Evolutionary conservation across 1,140 invertebrate genomes (phyloP), one percentile per base, ranked within the genome.

Genomic region (Drosophila quadrilineata): DNA sequence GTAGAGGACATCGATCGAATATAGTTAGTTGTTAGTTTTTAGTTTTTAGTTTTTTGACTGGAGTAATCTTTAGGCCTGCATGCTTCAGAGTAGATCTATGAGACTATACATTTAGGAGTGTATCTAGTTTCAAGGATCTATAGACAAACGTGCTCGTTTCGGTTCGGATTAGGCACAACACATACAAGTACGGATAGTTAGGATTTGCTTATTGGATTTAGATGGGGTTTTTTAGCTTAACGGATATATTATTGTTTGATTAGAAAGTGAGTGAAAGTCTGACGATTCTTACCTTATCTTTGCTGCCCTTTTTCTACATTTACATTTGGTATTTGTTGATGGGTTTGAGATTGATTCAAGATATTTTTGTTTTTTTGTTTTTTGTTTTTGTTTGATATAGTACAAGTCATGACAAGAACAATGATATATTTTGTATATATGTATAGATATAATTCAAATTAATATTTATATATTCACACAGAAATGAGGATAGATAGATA

Each of bases 301-400:
- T 92, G 91, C 94, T 95, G 91, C 94, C 94, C 91, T 95, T 95
- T 93, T 95, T 95, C 94, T 95, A 92, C 73, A 76, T 76, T 76
- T 33, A 68, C 54, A 70, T 65, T 58, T 75, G 63, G 38, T 72
- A 49, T 75, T 70, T 68, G 65, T 62, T 68, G 59, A 59, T 63
- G 58, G 74, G 77, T 82, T 73, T 65, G 82, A 75, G 76, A 75
- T 79, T 75, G 73, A n/a, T n/a, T n/a, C n/a, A n/a, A n/a, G n/a
- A n/a, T n/a, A n/a, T n/a, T n/a, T n/a, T n/a, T n/a, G n/a, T n/a
- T 72, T 69, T 71, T 70, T 66, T 68, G 73, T 65, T 70, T 73
- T 66, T 70, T 56, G 59, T 57, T 75, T 59, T 68, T 31, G 50
- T 49, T 35, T 22, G 3, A 35, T 70, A 91, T 86, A 91, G 89